Evolutionary conservation across 2,113 vertebrate genomes (phyloP).

Genomic region (Genyomyrus donnyi): DNA sequence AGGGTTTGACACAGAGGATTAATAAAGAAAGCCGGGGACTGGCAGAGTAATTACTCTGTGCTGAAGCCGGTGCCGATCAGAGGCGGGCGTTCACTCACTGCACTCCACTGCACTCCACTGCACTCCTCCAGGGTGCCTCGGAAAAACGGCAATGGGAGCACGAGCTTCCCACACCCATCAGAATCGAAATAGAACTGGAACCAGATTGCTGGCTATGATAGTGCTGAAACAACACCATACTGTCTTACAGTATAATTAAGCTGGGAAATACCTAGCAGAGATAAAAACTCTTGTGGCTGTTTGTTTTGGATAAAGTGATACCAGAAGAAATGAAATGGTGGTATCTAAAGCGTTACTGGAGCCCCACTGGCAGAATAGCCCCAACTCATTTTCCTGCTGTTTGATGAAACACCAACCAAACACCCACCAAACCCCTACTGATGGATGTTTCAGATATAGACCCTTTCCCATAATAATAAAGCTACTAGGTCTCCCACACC

Average conservation of each 20-base stretch:
- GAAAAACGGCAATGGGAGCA: background rate
- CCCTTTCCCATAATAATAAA: background rate
- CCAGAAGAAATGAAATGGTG: background rate
- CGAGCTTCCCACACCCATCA: background rate
- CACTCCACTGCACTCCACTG: background rate
- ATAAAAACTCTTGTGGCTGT: background rate
- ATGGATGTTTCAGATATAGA: background rate
- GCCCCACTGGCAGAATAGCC: background rate
- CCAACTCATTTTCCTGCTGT: background rate
- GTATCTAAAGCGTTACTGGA: background rate
- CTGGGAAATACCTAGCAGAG: background rate
- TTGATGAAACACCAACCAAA: background rate
- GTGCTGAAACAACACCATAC: background rate
- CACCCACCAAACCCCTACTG: background rate
- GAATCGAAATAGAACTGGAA: background rate
- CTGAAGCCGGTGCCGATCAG: background rate
- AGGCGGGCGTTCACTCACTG: background rate
- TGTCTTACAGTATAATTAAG: background rate
- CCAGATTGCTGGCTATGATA: background rate
- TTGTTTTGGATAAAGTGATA: background rate
- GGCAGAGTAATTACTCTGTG: background rate
- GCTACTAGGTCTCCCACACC: background rate
- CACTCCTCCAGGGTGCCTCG: background rate
- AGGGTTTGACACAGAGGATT: background rate
- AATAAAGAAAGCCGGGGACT: background rate